Conservation (phyloP, 1,140 invertebrate genomes). For the Pseudoatta argentina region DNA sequence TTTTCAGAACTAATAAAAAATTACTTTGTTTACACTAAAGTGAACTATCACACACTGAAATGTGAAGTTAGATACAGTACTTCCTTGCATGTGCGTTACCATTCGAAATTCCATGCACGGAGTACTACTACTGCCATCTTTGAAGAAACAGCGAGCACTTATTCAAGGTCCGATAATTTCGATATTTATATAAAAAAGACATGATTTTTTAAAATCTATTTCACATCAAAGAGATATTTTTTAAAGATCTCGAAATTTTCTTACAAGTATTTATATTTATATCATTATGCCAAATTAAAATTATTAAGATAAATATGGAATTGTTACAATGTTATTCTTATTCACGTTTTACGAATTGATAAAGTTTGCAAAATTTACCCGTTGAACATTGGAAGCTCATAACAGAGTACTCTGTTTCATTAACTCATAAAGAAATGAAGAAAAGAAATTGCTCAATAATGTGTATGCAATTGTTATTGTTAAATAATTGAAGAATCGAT, state of each 20-base stretch:
- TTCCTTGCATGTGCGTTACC: too few relatives aligned
- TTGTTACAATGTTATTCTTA: slow-evolving; percentile 14
- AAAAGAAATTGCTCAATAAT: slow-evolving; percentile 34
- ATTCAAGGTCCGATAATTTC: too few relatives aligned
- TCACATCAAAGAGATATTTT: background rate
- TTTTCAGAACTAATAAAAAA: too few relatives aligned
- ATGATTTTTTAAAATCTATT: background rate
- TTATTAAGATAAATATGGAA: slow-evolving; percentile 32
- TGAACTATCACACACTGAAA: too few relatives aligned
- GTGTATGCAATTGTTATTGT: background rate
- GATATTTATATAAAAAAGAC: background rate
- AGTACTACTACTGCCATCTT: too few relatives aligned
- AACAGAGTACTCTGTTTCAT: slow-evolving; percentile 30
- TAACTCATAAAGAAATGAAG: slow-evolving; percentile 29
- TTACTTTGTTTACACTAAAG: too few relatives aligned
- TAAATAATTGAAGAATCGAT: background rate
- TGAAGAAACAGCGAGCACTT: too few relatives aligned
- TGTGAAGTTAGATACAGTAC: too few relatives aligned
- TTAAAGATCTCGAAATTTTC: slow-evolving; percentile 27
- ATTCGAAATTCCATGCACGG: too few relatives aligned
- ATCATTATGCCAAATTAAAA: slow-evolving; percentile 30
- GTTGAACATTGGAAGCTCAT: slow-evolving; percentile 39
- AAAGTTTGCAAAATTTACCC: slow-evolving; percentile 15
- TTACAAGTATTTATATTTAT: background rate
- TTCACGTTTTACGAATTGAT: background rate